Evolutionary conservation across 2,888 invertebrate species (phyloP), one percentile per base, ranked within the genome.

Genomic region (Ormyrus pomaceus): DNA sequence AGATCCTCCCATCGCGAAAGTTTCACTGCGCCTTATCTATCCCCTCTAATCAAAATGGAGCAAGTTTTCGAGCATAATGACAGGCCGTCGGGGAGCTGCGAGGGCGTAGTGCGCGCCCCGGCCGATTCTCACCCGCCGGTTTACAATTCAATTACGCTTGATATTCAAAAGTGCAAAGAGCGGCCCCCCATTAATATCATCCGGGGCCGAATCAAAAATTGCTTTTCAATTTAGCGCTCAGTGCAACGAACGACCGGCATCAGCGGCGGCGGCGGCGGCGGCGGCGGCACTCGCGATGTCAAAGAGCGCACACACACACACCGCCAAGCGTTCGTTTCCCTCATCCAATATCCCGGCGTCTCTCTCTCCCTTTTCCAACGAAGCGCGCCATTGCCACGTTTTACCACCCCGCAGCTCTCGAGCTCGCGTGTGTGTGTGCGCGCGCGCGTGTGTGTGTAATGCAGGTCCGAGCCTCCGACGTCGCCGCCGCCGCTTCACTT

Each of bases 181-280:
- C 48, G 13, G 8, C 8, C 34, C 61, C 9, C 8, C 48, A 51
- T 71, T 76, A 80, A 80, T 76, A 80, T 56, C 76, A 45, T 34
- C 34, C 34, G 34, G 34, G 34, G 2, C 71, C 19, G 71, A 69
- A 76, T 69, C 68, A 76, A 80, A 80, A 80, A 80, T 76, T 71
- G 80, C 71, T 66, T 80, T 76, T 71, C 75, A 71, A 76, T 80
- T 80, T 72, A 59, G 68, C 45, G 61, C 53, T n/a, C 64, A 34
- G 34, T 34, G 34, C 34, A 34, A 34, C 34, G 34, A 34, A 34
- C 34, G 34, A 34, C 34, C 34, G 34, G 46, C 46, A 11, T 61
- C 61, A 19, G 66, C 13, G 64, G 51, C 19, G 10, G 34, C 9
- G 34, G 51, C 51, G 19, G 66, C 13, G 55, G 66, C 13, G 55